Conservation (phyloP, 2,113 vertebrate genomes). For the Mesitornis unicolor region DNA sequence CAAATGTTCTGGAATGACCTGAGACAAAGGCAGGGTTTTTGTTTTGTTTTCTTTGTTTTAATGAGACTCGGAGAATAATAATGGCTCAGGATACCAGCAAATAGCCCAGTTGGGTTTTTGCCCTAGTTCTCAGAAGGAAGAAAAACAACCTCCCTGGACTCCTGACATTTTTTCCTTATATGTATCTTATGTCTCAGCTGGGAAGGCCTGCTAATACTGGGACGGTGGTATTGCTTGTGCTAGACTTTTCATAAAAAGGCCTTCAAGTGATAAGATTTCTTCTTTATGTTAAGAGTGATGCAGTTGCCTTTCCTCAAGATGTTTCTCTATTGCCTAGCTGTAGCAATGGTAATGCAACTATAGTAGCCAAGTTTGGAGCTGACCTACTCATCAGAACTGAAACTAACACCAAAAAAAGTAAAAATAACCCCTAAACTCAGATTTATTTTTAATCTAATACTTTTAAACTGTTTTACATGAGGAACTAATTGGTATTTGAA, state of each 20-base stretch:
- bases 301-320: background rate
- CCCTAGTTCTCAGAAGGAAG: slow-evolving; percentile 18
- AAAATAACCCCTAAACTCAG: background rate
- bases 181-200: background rate
- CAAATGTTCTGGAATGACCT: slow-evolving; percentile 67
- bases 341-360: background rate
- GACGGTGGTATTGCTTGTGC: background rate
- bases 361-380: background rate
- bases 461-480: background rate
- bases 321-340: background rate
- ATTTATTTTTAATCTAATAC: background rate
- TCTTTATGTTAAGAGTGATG: background rate
- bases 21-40: slow-evolving; percentile 6
- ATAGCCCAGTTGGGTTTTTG: background rate
- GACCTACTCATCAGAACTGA: background rate
- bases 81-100: slow-evolving; percentile 47
- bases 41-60: slow-evolving; percentile 52
- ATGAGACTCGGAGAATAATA: slow-evolving; percentile 7
- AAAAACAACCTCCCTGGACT: background rate
- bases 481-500: background rate
- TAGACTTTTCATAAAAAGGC: background rate
- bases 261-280: background rate
- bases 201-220: background rate
- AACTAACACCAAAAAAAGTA: background rate
- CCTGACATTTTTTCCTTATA: background rate